Percentiles rank a stretch among this genome's conserved stretches.
Evolutionary conservation across 2,888 invertebrate genomes (phyloP).

Genomic region (Epinotia nisella): DNA sequence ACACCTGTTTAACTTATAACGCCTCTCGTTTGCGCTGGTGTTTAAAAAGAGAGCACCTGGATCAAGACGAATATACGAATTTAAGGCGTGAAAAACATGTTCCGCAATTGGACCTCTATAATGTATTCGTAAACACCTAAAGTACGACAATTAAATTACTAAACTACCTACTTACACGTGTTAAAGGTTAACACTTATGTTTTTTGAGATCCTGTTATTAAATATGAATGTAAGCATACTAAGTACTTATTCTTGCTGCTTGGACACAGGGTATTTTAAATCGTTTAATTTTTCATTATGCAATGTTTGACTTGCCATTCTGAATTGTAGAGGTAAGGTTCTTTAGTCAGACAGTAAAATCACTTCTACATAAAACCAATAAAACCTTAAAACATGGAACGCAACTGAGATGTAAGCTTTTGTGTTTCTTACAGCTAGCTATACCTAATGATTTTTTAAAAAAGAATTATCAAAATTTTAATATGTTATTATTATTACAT

Average conservation of each 20-base stretch:
- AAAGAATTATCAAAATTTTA: too few relatives aligned
- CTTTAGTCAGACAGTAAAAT: not conserved
- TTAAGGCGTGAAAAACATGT: not conserved
- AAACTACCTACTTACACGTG: conserved; percentile 11
- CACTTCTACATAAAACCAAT: not conserved
- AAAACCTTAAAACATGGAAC: too few relatives aligned
- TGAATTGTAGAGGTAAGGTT: not conserved
- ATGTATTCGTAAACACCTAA: conserved; percentile 13
- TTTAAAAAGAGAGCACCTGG: not conserved
- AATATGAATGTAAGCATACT: conserved; percentile 17
- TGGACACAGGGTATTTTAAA: not conserved
- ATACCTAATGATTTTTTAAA: too few relatives aligned
- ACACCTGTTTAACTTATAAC: too few relatives aligned
- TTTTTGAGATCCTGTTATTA: conserved; percentile 34
- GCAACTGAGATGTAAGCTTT: too few relatives aligned
- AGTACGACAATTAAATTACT: conserved; percentile 7
- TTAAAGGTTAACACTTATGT: conserved; percentile 24
- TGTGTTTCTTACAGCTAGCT: too few relatives aligned
- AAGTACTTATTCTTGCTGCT: not conserved
- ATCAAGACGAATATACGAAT: not conserved
- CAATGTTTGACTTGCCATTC: not conserved
- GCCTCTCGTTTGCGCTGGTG: too few relatives aligned
- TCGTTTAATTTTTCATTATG: not conserved
- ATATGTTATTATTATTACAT: too few relatives aligned
- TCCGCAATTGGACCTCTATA: not conserved